phyloP scores from a whole-genome alignment of 2,113 vertebrate genomes.

The Pteropus alecto region DNA sequence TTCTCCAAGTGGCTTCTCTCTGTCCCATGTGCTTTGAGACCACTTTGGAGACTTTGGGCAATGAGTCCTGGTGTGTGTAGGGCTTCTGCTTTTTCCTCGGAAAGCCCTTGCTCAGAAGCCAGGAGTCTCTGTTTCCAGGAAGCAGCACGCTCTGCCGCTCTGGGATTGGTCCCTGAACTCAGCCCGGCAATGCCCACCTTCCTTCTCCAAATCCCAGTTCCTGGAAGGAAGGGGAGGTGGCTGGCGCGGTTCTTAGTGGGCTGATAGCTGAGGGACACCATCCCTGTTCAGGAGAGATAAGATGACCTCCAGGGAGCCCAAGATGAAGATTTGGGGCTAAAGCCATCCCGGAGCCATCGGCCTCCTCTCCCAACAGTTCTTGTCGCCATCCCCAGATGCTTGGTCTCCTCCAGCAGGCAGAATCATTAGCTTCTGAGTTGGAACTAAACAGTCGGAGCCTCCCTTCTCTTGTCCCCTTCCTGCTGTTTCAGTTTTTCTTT shows the following conservation, averaged over 20 bases:
- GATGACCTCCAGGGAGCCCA: neutral
- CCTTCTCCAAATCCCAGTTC: neutral
- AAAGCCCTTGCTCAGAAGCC: neutral
- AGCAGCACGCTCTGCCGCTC: neutral
- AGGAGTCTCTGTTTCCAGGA: neutral
- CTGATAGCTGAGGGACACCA: neutral
- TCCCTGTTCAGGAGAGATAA: neutral
- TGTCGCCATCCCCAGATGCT: neutral
- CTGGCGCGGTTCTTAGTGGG: neutral
- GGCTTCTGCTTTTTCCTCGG: neutral
- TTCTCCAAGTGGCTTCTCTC: neutral
- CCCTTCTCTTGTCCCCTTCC: slow-evolving; percentile 19
- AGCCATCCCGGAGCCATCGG: neutral
- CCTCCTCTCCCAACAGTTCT: neutral
- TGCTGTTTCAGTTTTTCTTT: slow-evolving; percentile 24
- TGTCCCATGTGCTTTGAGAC: neutral
- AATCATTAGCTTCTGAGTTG: neutral
- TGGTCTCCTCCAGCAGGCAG: neutral
- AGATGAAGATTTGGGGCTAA: neutral
- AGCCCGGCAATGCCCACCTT: neutral
- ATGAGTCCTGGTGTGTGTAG: neutral
- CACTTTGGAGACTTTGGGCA: neutral
- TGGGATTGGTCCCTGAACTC: neutral
- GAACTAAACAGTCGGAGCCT: neutral
- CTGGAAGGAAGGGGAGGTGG: neutral